phyloP scores from a whole-genome alignment of 92 coral and sea anemone genomes.

The Parazoanthus swiftii region DNA sequence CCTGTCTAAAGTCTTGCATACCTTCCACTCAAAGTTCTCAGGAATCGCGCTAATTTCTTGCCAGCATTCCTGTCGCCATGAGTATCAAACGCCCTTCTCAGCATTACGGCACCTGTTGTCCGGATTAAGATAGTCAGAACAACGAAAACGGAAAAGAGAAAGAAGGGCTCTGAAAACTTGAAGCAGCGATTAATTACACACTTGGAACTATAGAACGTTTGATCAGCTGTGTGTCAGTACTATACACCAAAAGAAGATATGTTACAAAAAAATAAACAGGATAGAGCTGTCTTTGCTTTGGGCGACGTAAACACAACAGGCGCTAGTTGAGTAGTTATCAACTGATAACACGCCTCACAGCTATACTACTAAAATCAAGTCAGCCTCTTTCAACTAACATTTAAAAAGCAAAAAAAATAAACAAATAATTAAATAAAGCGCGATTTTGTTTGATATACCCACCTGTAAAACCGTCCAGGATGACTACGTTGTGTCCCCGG shows the following conservation, averaged over 20 bases:
- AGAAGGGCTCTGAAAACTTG: not conserved
- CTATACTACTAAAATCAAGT: no score
- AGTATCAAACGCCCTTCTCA: slow-evolving; percentile 35
- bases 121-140: not conserved
- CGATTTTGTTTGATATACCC: not conserved
- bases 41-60: slow-evolving; percentile 17
- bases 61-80: slow-evolving; percentile 32
- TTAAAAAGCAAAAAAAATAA: no score
- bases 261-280: no score
- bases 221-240: no score
- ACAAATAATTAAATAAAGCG: no score
- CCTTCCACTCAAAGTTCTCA: slow-evolving; percentile 37
- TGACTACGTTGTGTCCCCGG: slow-evolving; percentile 46
- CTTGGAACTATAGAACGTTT: no score
- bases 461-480: slow-evolving; percentile 46
- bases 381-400: no score
- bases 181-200: no score
- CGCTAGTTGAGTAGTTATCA: not conserved
- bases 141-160: not conserved
- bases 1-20: not conserved
- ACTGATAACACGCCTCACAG: not conserved
- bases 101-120: slow-evolving; percentile 23
- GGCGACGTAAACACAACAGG: not conserved
- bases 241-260: no score
- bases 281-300: no score